Evolutionary conservation across 2,113 vertebrate genomes (phyloP).

Genomic region (Hippolais icterina): DNA sequence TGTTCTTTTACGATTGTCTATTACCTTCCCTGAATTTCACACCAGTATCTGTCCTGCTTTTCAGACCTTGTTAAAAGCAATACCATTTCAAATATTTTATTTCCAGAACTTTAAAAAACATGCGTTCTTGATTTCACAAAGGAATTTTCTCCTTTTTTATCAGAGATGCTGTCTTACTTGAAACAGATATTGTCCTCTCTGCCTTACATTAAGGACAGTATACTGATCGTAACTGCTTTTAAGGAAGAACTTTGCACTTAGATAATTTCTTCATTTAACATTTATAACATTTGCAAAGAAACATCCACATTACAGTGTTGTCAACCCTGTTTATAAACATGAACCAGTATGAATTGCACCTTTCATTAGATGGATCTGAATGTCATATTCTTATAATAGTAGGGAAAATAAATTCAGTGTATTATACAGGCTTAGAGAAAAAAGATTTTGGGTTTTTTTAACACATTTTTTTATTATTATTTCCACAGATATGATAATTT

Average conservation of each 20-base stretch:
- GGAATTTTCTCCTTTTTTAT: background rate
- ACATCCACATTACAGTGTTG: background rate
- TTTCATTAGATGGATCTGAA: background rate
- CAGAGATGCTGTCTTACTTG: background rate
- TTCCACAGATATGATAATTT: background rate
- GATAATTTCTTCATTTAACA: background rate
- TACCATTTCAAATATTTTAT: background rate
- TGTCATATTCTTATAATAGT: background rate
- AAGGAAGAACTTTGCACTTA: background rate
- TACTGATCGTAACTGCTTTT: background rate
- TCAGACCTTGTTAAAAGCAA: background rate
- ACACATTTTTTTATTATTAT: background rate
- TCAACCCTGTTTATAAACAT: background rate
- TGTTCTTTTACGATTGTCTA: background rate
- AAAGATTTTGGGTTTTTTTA: no score
- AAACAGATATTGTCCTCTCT: background rate
- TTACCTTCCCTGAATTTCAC: background rate
- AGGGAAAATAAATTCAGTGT: background rate
- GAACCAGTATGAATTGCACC: background rate
- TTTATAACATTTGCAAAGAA: background rate
- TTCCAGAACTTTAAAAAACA: background rate
- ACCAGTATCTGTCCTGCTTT: background rate
- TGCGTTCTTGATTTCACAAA: background rate
- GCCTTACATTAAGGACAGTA: background rate
- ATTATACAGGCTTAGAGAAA: background rate